Percentiles rank a stretch among this genome's conserved stretches.
These are phyloP conservation scores for Fragum sueziense DNA, from an alignment of 2,888 invertebrate genomes.

Conservation along the genomic window DNA sequence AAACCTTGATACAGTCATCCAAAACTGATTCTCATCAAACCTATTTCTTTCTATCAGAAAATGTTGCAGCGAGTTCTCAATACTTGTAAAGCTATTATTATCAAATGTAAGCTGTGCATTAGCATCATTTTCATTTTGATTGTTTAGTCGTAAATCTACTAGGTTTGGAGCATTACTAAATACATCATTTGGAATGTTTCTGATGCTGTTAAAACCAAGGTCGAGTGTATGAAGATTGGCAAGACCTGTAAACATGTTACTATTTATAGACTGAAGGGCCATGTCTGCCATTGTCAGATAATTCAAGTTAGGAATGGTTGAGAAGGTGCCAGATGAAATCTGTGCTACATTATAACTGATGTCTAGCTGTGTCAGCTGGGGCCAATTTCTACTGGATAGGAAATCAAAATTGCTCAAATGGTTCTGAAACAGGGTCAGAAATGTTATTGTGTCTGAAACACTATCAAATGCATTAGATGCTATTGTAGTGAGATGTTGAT, in stretches of 20 bases:
- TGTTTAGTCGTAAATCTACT: constrained; percentile 70
- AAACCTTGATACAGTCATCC: constrained; percentile 48
- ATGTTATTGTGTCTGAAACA: constrained; percentile 41
- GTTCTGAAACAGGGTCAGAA: constrained; percentile 35
- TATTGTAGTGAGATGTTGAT: constrained; percentile 26
- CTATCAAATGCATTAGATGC: constrained; percentile 36
- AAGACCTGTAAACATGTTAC: constrained; percentile 67
- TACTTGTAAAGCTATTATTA: constrained; percentile 64
- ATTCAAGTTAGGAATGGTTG: constrained; percentile 60
- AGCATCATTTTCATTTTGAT: constrained; percentile 46
- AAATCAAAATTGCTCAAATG: constrained; percentile 6
- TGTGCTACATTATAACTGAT: constrained; percentile 61
- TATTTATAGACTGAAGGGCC: constrained; percentile 58
- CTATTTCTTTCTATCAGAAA: constrained; percentile 76
- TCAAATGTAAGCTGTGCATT: constrained; percentile 17
- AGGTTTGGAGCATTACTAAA: constrained; percentile 61
- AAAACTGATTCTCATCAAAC: constrained; percentile 53
- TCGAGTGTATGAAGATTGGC: constrained; percentile 58
- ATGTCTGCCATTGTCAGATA: constrained; percentile 67
- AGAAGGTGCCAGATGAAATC: constrained; percentile 65
- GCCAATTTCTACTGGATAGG: constrained; percentile 48
- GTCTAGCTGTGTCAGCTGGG: constrained; percentile 59
- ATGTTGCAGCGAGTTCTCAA: constrained; percentile 79
- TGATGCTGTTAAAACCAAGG: constrained; percentile 59
- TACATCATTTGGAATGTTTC: constrained; percentile 37